These are phyloP conservation scores for Smittia aterrima DNA, from an alignment of 2,888 invertebrate species.

Conservation along the genomic window DNA sequence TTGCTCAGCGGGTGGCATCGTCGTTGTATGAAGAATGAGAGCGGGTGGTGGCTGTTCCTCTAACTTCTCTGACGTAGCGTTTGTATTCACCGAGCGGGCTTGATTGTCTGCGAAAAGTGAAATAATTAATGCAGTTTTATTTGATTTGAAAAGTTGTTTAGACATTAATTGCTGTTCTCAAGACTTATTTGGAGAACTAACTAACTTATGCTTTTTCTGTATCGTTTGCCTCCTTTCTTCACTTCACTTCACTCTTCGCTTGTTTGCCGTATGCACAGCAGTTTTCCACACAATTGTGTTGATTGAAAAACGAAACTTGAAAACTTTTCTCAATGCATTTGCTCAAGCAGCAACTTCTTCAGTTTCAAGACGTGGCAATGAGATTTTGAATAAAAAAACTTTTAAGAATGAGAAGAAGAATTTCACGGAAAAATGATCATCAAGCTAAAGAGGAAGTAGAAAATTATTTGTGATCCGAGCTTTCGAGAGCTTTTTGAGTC, in stretches of 20 bases:
- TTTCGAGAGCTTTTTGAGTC: slow-evolving; percentile 9
- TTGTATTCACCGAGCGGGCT: slow-evolving; percentile 25
- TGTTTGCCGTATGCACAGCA: neutral
- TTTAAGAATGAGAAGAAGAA: too few relatives aligned
- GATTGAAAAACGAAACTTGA: slow-evolving; percentile 23
- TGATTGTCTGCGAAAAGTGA: slow-evolving; percentile 21
- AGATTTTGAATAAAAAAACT: too few relatives aligned
- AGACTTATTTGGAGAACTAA: slow-evolving; percentile 10
- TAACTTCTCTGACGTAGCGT: slow-evolving; percentile 24
- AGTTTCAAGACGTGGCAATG: too few relatives aligned
- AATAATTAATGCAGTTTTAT: neutral
- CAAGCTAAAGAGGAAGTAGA: neutral
- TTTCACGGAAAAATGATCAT: too few relatives aligned
- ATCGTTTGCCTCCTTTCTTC: neutral
- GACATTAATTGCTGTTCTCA: slow-evolving; percentile 11
- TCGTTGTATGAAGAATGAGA: neutral
- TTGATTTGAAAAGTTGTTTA: slow-evolving; percentile 12
- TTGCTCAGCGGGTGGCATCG: slow-evolving; percentile 16
- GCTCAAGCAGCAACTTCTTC: too few relatives aligned
- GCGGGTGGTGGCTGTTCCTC: neutral
- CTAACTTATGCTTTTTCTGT: slow-evolving; percentile 6
- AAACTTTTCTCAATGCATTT: slow-evolving; percentile 2
- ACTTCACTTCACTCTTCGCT: neutral
- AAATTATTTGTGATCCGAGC: neutral
- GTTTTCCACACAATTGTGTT: neutral